Evolutionary conservation across 2,797 vertebrate genomes (phyloP).

Genomic region (Oreonectes daqikongensis): DNA sequence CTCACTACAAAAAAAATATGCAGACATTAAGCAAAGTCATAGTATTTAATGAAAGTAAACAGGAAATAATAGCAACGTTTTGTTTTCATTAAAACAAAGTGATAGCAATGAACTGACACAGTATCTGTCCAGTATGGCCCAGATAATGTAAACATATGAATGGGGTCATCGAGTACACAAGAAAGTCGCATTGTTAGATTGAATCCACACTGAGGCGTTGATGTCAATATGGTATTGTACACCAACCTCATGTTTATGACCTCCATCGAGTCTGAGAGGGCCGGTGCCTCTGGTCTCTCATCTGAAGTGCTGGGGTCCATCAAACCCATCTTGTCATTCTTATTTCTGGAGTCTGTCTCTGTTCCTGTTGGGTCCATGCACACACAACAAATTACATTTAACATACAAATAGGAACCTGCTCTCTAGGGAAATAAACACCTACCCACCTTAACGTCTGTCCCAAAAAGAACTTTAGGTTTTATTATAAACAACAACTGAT

Average conservation of each 20-base stretch:
- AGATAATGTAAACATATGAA: not conserved
- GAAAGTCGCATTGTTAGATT: not conserved
- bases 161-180: not conserved
- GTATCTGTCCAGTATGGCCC: not conserved
- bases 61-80: not conserved
- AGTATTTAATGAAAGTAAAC: not conserved
- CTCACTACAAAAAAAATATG: conserved; percentile 22
- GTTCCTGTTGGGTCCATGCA: conserved; percentile 41
- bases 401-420: not conserved
- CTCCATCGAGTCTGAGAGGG: conserved; percentile 38
- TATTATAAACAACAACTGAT: not conserved
- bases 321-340: conserved; percentile 4
- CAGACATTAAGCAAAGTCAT: not conserved
- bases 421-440: not conserved
- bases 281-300: conserved; percentile 59
- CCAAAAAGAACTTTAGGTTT: not conserved
- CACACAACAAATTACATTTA: conserved; percentile 37
- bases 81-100: not conserved
- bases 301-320: conserved; percentile 43
- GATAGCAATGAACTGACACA: not conserved
- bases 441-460: not conserved
- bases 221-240: not conserved
- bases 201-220: not conserved
- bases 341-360: not conserved
- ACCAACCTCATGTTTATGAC: conserved; percentile 35